Conservation (phyloP, 2,888 invertebrate species). For the Hyles lineata region DNA sequence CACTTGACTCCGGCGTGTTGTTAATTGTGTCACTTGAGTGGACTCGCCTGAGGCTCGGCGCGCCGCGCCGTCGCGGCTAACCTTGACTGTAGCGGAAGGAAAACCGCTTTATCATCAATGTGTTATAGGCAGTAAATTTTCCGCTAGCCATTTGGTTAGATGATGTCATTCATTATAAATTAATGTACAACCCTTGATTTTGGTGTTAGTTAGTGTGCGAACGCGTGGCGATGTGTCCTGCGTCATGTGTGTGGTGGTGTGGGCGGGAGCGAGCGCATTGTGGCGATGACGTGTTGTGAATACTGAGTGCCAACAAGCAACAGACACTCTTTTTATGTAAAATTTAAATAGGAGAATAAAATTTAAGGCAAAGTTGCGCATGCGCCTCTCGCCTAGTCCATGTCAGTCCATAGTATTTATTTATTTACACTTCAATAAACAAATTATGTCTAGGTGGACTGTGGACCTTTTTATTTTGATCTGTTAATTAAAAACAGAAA, state of each 20-base stretch:
- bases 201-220: neutral
- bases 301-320: too few species aligned
- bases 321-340: too few species aligned
- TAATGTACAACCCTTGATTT: neutral
- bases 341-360: neutral
- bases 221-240: neutral
- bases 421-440: too few species aligned
- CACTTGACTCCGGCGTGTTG: conserved; percentile 55
- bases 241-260: neutral
- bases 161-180: conserved; percentile 12
- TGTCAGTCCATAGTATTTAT: too few species aligned
- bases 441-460: too few species aligned
- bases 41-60: neutral
- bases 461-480: too few species aligned
- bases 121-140: neutral
- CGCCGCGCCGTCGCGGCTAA: neutral
- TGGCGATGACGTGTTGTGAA: neutral
- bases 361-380: too few species aligned
- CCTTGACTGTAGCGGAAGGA: neutral
- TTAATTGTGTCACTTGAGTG: conserved; percentile 47
- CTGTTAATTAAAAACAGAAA: too few species aligned
- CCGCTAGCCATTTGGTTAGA: neutral
- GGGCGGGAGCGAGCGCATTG: neutral
- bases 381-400: too few species aligned
- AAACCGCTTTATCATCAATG: neutral